Conservation (phyloP, 2,113 vertebrate genomes). For the Elaphurus davidianus region DNA sequence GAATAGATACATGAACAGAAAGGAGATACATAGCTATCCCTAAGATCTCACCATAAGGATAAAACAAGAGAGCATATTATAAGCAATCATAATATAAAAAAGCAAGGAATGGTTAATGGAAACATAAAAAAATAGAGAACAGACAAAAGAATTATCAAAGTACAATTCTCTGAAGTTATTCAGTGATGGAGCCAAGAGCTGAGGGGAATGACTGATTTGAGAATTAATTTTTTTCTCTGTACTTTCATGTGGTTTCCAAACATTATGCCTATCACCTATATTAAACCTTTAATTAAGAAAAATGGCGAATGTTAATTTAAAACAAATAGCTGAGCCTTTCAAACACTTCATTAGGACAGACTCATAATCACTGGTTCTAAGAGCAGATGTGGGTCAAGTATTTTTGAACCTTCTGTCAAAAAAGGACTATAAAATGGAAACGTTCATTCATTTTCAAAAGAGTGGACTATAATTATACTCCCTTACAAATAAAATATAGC, state of each 20-base stretch:
- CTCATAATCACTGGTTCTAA: not conserved
- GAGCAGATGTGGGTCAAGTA: not conserved
- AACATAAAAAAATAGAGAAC: not conserved
- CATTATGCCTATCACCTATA: not conserved
- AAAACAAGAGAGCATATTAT: not conserved
- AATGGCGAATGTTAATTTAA: not conserved
- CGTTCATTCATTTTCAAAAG: not conserved
- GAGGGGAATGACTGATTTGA: not conserved
- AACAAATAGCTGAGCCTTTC: not conserved
- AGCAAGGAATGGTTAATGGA: not conserved
- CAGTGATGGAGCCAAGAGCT: not conserved
- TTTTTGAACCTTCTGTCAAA: not conserved
- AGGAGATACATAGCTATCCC: not conserved
- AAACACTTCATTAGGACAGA: not conserved
- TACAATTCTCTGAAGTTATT: not conserved
- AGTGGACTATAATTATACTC: not conserved
- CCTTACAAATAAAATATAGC: not conserved
- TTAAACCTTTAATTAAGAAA: conserved; percentile 44
- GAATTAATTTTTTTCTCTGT: conserved; percentile 1
- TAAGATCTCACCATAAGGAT: not conserved
- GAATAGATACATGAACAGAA: not conserved
- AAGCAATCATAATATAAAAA: not conserved
- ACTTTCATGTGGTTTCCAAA: conserved; percentile 27
- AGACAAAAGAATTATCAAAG: not conserved
- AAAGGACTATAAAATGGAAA: not conserved